Conservation (phyloP, 2,888 invertebrate genomes). For the Gibbula magus region DNA sequence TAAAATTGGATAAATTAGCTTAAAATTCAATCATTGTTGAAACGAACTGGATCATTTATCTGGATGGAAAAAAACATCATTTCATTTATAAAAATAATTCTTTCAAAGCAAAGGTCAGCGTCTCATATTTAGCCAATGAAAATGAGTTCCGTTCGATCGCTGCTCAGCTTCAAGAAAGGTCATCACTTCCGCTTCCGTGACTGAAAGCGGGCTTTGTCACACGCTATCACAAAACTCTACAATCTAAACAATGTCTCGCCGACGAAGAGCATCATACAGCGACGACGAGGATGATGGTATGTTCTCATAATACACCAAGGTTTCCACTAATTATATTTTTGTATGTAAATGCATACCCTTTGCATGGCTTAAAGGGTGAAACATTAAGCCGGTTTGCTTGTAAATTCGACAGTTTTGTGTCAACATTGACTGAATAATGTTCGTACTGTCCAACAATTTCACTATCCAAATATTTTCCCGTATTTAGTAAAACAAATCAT, state of each 20-base stretch:
- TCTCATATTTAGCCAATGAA: not conserved
- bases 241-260: conserved; percentile 49
- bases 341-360: not conserved
- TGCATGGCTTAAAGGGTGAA: no score
- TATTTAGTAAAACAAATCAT: no score
- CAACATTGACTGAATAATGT: not conserved
- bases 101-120: no score
- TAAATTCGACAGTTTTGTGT: not conserved
- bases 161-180: not conserved
- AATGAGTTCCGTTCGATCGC: not conserved
- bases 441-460: no score
- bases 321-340: not conserved
- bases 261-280: conserved; percentile 62
- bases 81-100: no score
- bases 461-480: no score
- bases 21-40: no score
- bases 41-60: no score
- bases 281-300: conserved; percentile 65
- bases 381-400: no score
- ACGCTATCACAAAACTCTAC: not conserved
- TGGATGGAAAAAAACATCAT: no score
- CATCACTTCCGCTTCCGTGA: conserved; percentile 14
- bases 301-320: not conserved
- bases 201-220: not conserved
- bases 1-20: no score